Base-by-base conservation (phyloP, 2,797 vertebrate species). In the Typhlichthys eigenmanni region DNA sequence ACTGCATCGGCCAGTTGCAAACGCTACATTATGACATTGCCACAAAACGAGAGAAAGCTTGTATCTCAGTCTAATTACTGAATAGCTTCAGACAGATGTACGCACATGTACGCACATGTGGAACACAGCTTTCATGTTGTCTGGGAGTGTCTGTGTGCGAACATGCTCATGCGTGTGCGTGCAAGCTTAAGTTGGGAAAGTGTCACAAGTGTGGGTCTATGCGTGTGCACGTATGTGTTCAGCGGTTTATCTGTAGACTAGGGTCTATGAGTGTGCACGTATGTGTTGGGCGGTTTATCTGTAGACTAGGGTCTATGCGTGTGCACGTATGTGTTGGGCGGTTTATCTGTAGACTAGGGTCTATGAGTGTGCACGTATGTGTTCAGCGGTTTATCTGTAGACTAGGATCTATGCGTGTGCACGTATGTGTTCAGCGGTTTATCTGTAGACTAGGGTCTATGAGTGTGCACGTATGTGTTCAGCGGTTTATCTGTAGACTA, bases 41-140 rank as follows among this genome's bases (percentile, higher is more conserved):
- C 81, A 60, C 85, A 78, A 50, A 85, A 79, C 46, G 62, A 87
- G 78, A 78, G 71, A 86, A 85, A 83, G 81, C 84, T 56, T 82
- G 83, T 72, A 77, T 47, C 72, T 83, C 60, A 64, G 53, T 3
- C 77, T 87, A 85, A 88, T 86, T 86, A 84, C 75, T 60, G 72
- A 83, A 73, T 76, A 60, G 68, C 76, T 70, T 78, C 64, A 74
- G 72, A 29, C 49, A 55, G 17, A 62, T 57, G 49, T 43, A 29
- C 12, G 46, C 46, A 29, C 46, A 24, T 24, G 46, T 24, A 17
- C n/a, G 19, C 34, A 47, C 17, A 16, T 47, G 10, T 19, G 14
- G 10, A 77, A 47, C 55, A 38, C 58, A 19, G 77, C 63, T 69
- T 83, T 77, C 83, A 79, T 83, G 76, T 24, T 24, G 24, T 24